A percentile compares a stretch with the other conserved stretches of the same genome.
Evolutionary conservation across 2,888 invertebrate species (phyloP).

Genomic region (Pyralis farinalis): DNA sequence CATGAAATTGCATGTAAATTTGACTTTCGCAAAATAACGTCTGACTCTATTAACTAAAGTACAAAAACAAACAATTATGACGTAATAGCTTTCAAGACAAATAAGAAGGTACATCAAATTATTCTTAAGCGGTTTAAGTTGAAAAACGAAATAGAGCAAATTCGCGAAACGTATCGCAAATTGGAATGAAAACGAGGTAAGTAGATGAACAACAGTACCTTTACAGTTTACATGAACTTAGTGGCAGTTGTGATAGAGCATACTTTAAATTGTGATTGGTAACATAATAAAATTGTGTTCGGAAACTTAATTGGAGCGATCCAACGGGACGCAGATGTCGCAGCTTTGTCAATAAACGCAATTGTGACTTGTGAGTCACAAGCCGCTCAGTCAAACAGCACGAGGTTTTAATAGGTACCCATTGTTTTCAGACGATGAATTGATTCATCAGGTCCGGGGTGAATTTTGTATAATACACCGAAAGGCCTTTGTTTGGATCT

Average conservation of each 20-base stretch:
- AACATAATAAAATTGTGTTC: constrained; percentile 15
- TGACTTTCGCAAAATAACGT: too few relatives aligned
- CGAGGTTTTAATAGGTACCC: constrained; percentile 28
- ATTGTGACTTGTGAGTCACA: constrained; percentile 34
- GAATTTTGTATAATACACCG: constrained; percentile 17
- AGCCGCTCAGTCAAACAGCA: constrained; percentile 22
- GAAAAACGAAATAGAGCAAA: constrained; percentile 27
- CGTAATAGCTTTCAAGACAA: too few relatives aligned
- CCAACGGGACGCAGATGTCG: constrained; percentile 48
- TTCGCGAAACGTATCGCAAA: constrained; percentile 39
- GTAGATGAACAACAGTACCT: constrained; percentile 12
- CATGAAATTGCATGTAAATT: too few relatives aligned
- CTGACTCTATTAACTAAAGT: too few relatives aligned
- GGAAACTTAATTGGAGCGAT: constrained; percentile 54
- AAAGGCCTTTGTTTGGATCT: constrained; percentile 24
- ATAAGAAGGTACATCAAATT: too few relatives aligned
- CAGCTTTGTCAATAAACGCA: constrained; percentile 56
- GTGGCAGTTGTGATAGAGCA: constrained; percentile 11
- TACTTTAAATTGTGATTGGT: constrained; percentile 16
- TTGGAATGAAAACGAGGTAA: constrained; percentile 38
- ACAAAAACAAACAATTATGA: too few relatives aligned
- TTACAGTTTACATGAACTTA: constrained; percentile 14
- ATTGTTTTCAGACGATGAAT: constrained; percentile 39
- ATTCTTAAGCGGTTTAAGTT: constrained; percentile 15
- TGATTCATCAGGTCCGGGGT: constrained; percentile 29